These are phyloP conservation scores for Amphiprion clarkii DNA, from an alignment of 2,797 vertebrate species.

Conservation along the genomic window DNA sequence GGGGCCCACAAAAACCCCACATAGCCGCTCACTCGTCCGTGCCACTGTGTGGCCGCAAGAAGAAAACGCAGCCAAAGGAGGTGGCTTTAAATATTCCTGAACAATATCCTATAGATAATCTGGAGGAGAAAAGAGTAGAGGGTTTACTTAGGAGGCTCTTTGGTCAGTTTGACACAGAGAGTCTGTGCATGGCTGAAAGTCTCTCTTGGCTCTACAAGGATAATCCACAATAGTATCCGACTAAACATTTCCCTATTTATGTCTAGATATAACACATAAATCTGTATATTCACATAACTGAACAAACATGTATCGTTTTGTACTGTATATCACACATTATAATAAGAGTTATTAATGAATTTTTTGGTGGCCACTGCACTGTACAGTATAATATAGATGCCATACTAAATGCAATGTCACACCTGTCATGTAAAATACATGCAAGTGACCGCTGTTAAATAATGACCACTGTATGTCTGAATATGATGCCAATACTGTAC, in stretches of 20 bases:
- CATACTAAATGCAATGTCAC: slow-evolving; percentile 73
- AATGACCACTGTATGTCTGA: slow-evolving; percentile 63
- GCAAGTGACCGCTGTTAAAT: slow-evolving; percentile 64
- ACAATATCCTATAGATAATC: slow-evolving; percentile 45
- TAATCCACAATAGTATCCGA: slow-evolving; percentile 50
- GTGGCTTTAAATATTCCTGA: slow-evolving; percentile 58
- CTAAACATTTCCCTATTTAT: slow-evolving; percentile 56
- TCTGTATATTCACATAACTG: slow-evolving; percentile 74
- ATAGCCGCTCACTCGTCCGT: slow-evolving; percentile 56
- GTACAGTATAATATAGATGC: slow-evolving; percentile 76
- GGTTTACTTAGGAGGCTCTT: slow-evolving; percentile 28
- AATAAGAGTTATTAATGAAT: slow-evolving; percentile 69
- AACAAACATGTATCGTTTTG: slow-evolving; percentile 75
- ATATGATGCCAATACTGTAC: slow-evolving; percentile 62
- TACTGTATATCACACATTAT: slow-evolving; percentile 78
- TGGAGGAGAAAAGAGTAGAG: slow-evolving; percentile 27
- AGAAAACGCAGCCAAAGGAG: slow-evolving; percentile 52
- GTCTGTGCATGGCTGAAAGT: slow-evolving; percentile 51
- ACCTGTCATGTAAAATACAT: slow-evolving; percentile 70
- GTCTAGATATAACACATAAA: slow-evolving; percentile 66
- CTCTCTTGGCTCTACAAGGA: slow-evolving; percentile 33
- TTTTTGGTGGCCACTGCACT: slow-evolving; percentile 68
- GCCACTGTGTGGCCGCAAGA: slow-evolving; percentile 77
- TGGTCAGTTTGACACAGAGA: slow-evolving; percentile 22
- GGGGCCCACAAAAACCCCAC: neutral